phyloP scores from a whole-genome alignment of 2,888 invertebrate genomes.

The Alentia gelatinosa region DNA sequence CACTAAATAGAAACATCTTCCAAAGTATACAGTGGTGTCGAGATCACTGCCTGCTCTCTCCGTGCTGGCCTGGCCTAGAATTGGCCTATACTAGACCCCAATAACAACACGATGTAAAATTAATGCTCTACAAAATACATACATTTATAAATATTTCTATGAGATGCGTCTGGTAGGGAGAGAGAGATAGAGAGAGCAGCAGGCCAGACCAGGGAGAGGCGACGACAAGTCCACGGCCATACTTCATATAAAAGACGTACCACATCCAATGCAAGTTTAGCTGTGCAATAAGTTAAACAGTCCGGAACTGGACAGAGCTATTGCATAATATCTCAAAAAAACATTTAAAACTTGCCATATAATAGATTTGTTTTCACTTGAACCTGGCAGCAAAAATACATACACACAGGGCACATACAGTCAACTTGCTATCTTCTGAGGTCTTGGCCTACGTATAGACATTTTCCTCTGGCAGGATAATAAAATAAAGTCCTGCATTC shows the following conservation, averaged over 20 bases:
- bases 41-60: neutral
- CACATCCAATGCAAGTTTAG: conserved; percentile 48
- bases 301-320: conserved; percentile 36
- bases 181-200: neutral
- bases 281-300: conserved; percentile 47
- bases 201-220: conserved; percentile 27
- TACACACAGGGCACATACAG: conserved; percentile 44
- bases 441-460: neutral
- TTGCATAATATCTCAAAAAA: conserved; percentile 48
- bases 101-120: conserved; percentile 28
- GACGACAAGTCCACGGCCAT: neutral
- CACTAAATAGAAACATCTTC: conserved; percentile 59
- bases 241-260: conserved; percentile 43
- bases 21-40: conserved; percentile 52
- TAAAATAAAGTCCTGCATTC: neutral
- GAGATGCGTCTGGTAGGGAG: conserved; percentile 25
- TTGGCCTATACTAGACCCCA: conserved; percentile 20
- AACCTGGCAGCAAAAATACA: conserved; percentile 53
- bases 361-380: neutral
- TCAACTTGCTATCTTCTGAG: conserved; percentile 30
- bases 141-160: conserved; percentile 49
- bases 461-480: neutral
- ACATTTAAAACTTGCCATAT: conserved; percentile 34
- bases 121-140: conserved; percentile 52
- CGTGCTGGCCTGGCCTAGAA: neutral